phyloP scores from a whole-genome alignment of 2,113 vertebrate genomes.

The Phodopus roborovskii region DNA sequence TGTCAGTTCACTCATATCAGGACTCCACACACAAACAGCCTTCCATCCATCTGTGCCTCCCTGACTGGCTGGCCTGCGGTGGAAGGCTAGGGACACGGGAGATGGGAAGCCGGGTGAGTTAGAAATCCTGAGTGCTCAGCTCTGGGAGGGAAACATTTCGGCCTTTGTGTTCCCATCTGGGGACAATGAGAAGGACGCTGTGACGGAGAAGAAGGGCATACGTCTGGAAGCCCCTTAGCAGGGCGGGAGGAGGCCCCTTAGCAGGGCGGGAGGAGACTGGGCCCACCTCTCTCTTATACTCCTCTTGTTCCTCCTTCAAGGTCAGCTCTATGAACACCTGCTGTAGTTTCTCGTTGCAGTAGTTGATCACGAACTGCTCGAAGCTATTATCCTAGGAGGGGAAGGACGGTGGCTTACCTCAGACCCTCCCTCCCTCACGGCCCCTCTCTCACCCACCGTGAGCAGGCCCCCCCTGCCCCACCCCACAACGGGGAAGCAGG shows the following conservation, averaged over 20 bases:
- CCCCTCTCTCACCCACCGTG: accelerated
- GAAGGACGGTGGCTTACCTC: neutral
- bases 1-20: conserved; percentile 54
- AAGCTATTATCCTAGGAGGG: conserved; percentile 87
- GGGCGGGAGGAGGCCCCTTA: neutral
- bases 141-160: neutral
- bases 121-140: neutral
- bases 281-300: conserved; percentile 88
- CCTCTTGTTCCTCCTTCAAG: conserved; percentile 90
- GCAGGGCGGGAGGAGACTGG: accelerated
- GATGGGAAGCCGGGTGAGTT: neutral
- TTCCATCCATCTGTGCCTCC: neutral
- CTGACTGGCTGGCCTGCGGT: neutral
- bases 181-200: neutral
- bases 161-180: conserved; percentile 2
- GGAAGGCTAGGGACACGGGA: neutral
- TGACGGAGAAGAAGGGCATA: neutral
- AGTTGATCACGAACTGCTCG: conserved; percentile 92
- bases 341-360: conserved; percentile 91
- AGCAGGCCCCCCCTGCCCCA: no score
- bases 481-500: neutral
- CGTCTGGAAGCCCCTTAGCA: neutral
- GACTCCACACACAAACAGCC: neutral
- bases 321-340: conserved; percentile 90
- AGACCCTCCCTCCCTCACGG: no score